These are phyloP conservation scores for Argopecten irradians DNA, from an alignment of 1,140 invertebrate species.

Conservation along the genomic window DNA sequence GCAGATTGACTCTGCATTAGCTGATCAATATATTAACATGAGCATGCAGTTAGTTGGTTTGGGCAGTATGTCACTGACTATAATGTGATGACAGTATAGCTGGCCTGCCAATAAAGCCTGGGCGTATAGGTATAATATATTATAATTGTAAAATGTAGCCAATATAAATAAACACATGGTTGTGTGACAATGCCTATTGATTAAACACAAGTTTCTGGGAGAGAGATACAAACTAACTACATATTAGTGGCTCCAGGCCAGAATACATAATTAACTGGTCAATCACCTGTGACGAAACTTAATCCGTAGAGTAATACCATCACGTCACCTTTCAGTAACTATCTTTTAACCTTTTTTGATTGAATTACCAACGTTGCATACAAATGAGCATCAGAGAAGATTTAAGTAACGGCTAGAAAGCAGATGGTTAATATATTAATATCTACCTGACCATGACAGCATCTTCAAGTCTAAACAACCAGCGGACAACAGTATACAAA, in stretches of 20 bases:
- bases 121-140: neutral
- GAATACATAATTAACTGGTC: neutral
- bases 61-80: neutral
- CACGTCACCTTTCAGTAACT: neutral
- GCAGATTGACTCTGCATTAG: neutral
- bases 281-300: neutral
- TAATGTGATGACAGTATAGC: neutral
- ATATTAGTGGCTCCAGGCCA: neutral
- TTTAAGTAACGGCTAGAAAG: neutral
- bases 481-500: neutral
- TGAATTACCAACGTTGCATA: neutral
- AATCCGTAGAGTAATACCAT: neutral
- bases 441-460: neutral
- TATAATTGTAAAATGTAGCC: neutral
- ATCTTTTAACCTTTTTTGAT: neutral
- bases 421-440: neutral
- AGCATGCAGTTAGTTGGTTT: neutral
- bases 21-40: neutral
- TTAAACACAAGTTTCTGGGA: neutral
- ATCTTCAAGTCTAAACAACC: neutral
- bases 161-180: neutral
- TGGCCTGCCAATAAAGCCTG: neutral
- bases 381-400: too few species aligned
- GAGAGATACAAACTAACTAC: neutral
- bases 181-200: slow-evolving; percentile 16